Conservation (phyloP, 1,140 invertebrate genomes). For the Rhagoletis zephyria region DNA sequence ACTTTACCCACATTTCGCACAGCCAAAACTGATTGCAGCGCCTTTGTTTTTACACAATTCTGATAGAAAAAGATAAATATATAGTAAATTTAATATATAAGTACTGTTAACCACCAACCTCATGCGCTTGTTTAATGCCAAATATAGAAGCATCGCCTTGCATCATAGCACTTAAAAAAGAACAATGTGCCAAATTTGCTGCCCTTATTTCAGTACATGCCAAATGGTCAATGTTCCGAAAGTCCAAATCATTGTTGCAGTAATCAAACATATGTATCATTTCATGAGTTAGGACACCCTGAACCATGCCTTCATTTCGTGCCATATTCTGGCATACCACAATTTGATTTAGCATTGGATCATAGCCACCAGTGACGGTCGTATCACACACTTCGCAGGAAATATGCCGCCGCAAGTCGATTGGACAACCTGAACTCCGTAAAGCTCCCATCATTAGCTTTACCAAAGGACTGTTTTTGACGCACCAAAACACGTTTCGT, state of each 20-base stretch:
- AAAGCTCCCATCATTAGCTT: slow-evolving; percentile 89
- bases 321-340: slow-evolving; percentile 92
- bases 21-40: slow-evolving; percentile 85
- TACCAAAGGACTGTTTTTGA: slow-evolving; percentile 86
- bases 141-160: slow-evolving; percentile 85
- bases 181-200: slow-evolving; percentile 93
- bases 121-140: slow-evolving; percentile 82
- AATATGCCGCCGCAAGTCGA: slow-evolving; percentile 90
- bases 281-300: slow-evolving; percentile 90
- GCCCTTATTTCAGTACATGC: slow-evolving; percentile 95
- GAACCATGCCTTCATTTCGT: slow-evolving; percentile 78
- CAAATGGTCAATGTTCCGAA: slow-evolving; percentile 91
- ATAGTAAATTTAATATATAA: neutral
- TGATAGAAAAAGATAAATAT: slow-evolving; percentile 66
- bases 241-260: slow-evolving; percentile 90
- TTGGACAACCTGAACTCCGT: slow-evolving; percentile 85
- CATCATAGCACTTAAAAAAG: slow-evolving; percentile 84
- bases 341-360: slow-evolving; percentile 83
- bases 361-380: slow-evolving; percentile 91
- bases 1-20: slow-evolving; percentile 82
- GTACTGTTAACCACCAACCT: slow-evolving; percentile 74
- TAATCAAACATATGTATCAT: slow-evolving; percentile 98
- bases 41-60: slow-evolving; percentile 93
- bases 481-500: slow-evolving; percentile 80
- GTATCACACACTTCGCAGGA: slow-evolving; percentile 91